A percentile compares a stretch with the other conserved stretches of the same genome.
Conservation (phyloP, 2,113 vertebrate genomes). For the Tachysurus vachellii region DNA sequence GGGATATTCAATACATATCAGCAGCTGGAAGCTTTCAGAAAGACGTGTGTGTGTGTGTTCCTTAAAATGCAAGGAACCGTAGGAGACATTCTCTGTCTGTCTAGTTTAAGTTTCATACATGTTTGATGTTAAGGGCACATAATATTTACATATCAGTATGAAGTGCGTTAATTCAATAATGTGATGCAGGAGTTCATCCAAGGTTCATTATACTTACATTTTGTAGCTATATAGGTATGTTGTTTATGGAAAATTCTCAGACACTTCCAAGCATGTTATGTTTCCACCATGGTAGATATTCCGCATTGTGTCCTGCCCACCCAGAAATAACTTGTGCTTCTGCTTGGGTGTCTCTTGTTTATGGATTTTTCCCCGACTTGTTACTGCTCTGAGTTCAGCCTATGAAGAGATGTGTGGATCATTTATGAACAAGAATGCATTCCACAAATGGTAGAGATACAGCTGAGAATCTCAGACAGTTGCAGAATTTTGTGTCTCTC, state of each 20-base stretch:
- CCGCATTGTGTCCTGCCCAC: background rate
- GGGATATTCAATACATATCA: constrained; percentile 63
- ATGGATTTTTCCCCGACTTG: background rate
- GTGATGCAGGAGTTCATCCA: constrained; percentile 13
- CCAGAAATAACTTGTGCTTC: constrained; percentile 30
- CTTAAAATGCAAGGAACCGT: background rate
- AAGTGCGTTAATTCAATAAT: constrained; percentile 13
- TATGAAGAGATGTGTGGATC: background rate
- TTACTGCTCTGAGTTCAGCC: constrained; percentile 6
- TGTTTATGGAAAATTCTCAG: constrained; percentile 42
- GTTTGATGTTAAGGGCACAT: constrained; percentile 16
- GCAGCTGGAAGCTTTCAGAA: constrained; percentile 72
- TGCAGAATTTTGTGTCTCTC: background rate
- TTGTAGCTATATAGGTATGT: background rate
- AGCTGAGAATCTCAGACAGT: constrained; percentile 41
- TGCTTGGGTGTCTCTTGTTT: constrained; percentile 9
- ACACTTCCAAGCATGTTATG: constrained; percentile 27
- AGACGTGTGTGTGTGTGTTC: constrained; percentile 27
- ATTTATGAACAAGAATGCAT: constrained; percentile 24
- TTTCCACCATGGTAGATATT: constrained; percentile 25
- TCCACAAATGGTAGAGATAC: constrained; percentile 26
- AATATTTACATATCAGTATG: constrained; percentile 37
- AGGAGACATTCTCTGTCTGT: background rate
- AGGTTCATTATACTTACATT: constrained; percentile 11
- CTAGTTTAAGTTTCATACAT: constrained; percentile 15